A percentile compares a stretch with the other conserved stretches of the same genome.
These are phyloP conservation scores for Calcarius lapponicus DNA, from an alignment of 2,797 vertebrate genomes.

Conservation along the genomic window DNA sequence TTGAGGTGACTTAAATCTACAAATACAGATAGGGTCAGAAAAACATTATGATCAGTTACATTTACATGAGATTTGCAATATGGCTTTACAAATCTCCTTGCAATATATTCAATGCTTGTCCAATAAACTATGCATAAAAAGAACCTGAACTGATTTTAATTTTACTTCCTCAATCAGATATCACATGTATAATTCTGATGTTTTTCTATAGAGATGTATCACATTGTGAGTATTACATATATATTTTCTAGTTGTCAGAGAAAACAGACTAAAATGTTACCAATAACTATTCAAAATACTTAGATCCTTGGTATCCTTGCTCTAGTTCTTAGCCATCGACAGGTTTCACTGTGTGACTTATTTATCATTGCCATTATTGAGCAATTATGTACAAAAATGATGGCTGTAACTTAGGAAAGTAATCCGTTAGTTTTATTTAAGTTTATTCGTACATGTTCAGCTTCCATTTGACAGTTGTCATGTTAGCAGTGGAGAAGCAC, in stretches of 20 bases:
- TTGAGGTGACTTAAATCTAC: not conserved
- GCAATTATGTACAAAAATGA: not conserved
- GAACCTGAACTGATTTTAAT: not conserved
- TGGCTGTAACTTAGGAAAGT: not conserved
- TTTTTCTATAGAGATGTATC: not conserved
- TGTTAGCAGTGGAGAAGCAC: constrained; percentile 10
- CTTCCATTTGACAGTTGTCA: constrained; percentile 52
- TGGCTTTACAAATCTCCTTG: not conserved
- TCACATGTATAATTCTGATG: not conserved
- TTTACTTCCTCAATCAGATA: not conserved
- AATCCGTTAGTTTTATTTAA: constrained; percentile 38
- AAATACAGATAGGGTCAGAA: no score
- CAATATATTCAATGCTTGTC: not conserved
- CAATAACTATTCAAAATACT: not conserved
- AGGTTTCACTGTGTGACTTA: not conserved
- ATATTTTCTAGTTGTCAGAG: not conserved
- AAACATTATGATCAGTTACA: no score
- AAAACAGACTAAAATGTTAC: not conserved
- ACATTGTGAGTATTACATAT: not conserved
- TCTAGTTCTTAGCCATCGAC: not conserved
- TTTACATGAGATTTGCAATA: not conserved
- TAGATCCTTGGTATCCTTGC: not conserved
- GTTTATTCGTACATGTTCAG: constrained; percentile 13
- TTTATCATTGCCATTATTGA: not conserved
- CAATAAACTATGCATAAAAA: not conserved